phyloP scores from a whole-genome alignment of 2,888 invertebrate genomes.

The Glaucopsyche alexis region DNA sequence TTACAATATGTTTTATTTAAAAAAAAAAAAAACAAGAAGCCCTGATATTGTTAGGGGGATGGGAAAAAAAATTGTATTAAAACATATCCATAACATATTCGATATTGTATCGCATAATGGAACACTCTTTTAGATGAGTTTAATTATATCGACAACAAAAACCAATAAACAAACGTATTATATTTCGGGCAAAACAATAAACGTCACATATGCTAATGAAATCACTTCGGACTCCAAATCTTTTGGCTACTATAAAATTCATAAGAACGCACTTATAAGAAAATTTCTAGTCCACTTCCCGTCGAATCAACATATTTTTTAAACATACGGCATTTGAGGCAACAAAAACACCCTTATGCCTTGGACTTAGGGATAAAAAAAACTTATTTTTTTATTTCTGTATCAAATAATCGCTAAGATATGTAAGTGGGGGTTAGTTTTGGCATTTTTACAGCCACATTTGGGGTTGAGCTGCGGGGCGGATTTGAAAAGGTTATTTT shows the following conservation, averaged over 20 bases:
- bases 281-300: constrained; percentile 72
- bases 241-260: constrained; percentile 31
- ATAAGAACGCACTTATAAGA: constrained; percentile 51
- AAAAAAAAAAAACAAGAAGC: too few relatives aligned
- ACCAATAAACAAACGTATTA: background rate
- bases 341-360: constrained; percentile 32
- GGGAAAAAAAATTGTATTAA: too few relatives aligned
- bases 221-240: constrained; percentile 21
- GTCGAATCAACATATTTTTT: constrained; percentile 63
- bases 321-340: constrained; percentile 49
- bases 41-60: too few relatives aligned
- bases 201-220: constrained; percentile 22
- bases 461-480: constrained; percentile 51
- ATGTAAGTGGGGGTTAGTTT: constrained; percentile 58
- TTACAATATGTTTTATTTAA: too few relatives aligned
- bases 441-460: constrained; percentile 63
- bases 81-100: too few relatives aligned
- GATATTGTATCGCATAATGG: too few relatives aligned
- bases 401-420: constrained; percentile 60
- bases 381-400: constrained; percentile 43
- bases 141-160: background rate
- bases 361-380: constrained; percentile 19
- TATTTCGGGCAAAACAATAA: background rate
- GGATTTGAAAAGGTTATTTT: constrained; percentile 46
- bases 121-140: too few relatives aligned